Evolutionary conservation across 2,113 vertebrate species (phyloP).

Genomic region (Lepisosteus osseus): DNA sequence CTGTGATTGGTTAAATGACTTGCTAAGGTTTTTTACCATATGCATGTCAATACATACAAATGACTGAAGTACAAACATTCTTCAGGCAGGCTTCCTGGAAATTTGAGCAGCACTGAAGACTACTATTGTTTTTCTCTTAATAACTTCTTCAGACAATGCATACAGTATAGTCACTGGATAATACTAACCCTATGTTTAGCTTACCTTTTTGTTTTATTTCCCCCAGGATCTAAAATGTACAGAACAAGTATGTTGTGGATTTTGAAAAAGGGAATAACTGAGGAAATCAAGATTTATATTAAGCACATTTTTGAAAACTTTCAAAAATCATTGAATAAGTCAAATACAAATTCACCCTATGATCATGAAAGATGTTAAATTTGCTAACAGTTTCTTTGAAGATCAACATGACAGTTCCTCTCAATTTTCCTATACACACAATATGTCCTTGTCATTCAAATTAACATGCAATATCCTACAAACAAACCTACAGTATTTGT

Average conservation of each 20-base stretch:
- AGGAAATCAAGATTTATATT: background rate
- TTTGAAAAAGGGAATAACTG: background rate
- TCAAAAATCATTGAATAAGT: background rate
- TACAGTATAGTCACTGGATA: too few species aligned
- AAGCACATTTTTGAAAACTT: conserved; percentile 3
- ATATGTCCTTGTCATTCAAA: conserved; percentile 6
- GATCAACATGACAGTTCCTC: conserved; percentile 8
- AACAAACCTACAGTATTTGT: background rate
- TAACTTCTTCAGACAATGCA: too few species aligned
- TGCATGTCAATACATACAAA: too few species aligned
- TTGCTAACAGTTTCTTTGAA: conserved; percentile 19
- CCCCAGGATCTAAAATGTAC: background rate
- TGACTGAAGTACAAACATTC: too few species aligned
- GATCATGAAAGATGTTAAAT: conserved; percentile 24
- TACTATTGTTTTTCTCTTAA: too few species aligned
- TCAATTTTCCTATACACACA: conserved; percentile 14
- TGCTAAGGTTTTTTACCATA: too few species aligned
- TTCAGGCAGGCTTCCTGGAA: too few species aligned
- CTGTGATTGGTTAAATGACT: too few species aligned
- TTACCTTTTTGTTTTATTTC: too few species aligned
- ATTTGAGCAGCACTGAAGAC: too few species aligned
- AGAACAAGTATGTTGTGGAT: conserved; percentile 12
- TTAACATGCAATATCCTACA: conserved; percentile 22
- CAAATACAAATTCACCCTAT: conserved; percentile 20
- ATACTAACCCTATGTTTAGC: too few species aligned